Conservation (phyloP, 2,797 vertebrate species). For the Artibeus lituratus region DNA sequence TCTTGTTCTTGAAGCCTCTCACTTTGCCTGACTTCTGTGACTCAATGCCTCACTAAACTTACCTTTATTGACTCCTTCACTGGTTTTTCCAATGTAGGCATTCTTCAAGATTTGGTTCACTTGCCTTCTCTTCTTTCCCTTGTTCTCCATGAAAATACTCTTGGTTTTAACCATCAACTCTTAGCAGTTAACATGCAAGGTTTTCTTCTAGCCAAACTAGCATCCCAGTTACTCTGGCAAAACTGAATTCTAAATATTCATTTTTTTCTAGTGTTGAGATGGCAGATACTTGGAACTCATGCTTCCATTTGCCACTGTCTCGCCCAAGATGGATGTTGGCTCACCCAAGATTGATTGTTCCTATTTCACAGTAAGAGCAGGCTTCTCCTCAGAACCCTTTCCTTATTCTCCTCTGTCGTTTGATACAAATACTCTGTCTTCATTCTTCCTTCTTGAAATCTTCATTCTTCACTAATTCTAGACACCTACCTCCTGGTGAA, state of each 20-base stretch:
- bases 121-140: background rate
- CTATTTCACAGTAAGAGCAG: background rate
- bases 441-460: background rate
- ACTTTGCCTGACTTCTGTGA: background rate
- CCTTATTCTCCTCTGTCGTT: background rate
- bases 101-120: background rate
- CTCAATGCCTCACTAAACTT: background rate
- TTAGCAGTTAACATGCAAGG: background rate
- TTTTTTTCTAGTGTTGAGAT: background rate
- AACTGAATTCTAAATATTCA: background rate
- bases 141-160: background rate
- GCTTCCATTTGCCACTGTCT: background rate
- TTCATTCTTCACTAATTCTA: background rate
- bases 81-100: background rate
- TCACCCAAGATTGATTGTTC: background rate
- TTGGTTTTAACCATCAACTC: background rate
- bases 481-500: conserved; percentile 1
- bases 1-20: background rate
- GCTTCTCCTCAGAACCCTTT: background rate
- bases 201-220: background rate
- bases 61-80: background rate
- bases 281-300: background rate
- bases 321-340: background rate
- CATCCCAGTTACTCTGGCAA: background rate
- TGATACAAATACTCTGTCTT: background rate